phyloP scores from a whole-genome alignment of 2,888 invertebrate genomes.

The Julus scandinavius region DNA sequence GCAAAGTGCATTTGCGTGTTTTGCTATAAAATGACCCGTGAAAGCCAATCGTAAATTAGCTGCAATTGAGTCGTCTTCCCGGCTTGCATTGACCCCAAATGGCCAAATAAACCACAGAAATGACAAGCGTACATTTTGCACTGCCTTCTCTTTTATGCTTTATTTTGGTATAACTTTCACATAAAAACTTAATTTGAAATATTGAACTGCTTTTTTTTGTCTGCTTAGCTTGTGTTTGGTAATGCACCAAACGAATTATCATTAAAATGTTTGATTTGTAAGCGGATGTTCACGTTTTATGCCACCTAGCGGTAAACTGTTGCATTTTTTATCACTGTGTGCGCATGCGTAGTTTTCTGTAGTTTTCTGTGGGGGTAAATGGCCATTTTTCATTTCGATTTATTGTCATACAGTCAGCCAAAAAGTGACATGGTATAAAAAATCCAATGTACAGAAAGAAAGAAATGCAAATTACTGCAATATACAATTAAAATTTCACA shows the following conservation, averaged over 20 bases:
- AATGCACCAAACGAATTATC: neutral
- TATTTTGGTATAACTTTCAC: neutral
- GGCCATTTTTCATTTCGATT: no score
- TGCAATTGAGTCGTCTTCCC: constrained; percentile 48
- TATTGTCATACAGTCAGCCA: no score
- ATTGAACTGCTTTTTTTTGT: neutral
- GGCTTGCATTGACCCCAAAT: constrained; percentile 28
- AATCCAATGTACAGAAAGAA: no score
- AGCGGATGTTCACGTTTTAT: neutral
- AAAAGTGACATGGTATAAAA: no score
- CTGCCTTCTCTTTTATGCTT: constrained; percentile 6
- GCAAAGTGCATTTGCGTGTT: constrained; percentile 49
- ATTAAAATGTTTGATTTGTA: neutral
- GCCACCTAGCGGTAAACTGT: neutral
- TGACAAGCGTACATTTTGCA: constrained; percentile 2
- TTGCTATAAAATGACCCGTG: constrained; percentile 46
- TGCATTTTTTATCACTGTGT: no score
- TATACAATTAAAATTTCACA: no score
- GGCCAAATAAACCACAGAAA: constrained; percentile 38
- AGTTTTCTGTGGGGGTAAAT: no score
- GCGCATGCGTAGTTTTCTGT: no score
- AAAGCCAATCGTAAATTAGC: constrained; percentile 43
- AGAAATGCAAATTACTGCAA: no score
- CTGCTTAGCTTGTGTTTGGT: neutral
- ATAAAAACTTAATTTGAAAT: constrained; percentile 5